These are phyloP conservation scores for Oenanthe oenanthe DNA, from an alignment of 2,113 vertebrate genomes.

Conservation along the genomic window DNA sequence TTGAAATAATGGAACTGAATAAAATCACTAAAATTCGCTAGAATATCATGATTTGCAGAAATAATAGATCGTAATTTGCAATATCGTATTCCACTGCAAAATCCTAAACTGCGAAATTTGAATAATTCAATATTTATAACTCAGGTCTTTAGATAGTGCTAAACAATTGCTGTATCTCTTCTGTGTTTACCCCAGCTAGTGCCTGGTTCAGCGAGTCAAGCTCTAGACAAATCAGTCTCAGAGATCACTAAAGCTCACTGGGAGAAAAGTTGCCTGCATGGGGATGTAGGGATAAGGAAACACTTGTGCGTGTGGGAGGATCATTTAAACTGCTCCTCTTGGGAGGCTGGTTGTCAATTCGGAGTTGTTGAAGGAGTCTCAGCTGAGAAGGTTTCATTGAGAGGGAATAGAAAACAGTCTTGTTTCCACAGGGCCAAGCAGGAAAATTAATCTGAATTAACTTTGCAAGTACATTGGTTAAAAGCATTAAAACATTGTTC, in stretches of 20 bases:
- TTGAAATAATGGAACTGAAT: not conserved
- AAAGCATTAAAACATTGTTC: constrained; percentile 51
- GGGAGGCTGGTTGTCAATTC: not conserved
- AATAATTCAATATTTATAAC: not conserved
- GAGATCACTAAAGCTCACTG: not conserved
- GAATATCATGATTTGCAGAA: not conserved
- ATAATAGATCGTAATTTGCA: not conserved
- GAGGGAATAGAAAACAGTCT: not conserved
- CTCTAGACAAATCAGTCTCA: not conserved
- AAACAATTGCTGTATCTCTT: not conserved
- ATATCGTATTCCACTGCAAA: not conserved
- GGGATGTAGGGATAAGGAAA: not conserved
- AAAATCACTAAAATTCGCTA: not conserved
- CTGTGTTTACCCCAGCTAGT: not conserved
- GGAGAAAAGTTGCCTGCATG: not conserved
- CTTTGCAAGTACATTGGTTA: constrained; percentile 15
- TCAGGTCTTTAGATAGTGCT: not conserved
- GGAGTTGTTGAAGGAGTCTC: not conserved
- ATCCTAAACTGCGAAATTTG: not conserved
- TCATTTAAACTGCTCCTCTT: constrained; percentile 2
- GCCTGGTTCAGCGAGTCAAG: not conserved
- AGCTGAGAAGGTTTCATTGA: constrained; percentile 27
- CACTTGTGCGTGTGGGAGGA: not conserved
- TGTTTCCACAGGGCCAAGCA: not conserved
- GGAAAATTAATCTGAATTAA: constrained; percentile 60